Evolutionary conservation across 1,140 invertebrate genomes (phyloP).

Genomic region (Drosophila varians): DNA sequence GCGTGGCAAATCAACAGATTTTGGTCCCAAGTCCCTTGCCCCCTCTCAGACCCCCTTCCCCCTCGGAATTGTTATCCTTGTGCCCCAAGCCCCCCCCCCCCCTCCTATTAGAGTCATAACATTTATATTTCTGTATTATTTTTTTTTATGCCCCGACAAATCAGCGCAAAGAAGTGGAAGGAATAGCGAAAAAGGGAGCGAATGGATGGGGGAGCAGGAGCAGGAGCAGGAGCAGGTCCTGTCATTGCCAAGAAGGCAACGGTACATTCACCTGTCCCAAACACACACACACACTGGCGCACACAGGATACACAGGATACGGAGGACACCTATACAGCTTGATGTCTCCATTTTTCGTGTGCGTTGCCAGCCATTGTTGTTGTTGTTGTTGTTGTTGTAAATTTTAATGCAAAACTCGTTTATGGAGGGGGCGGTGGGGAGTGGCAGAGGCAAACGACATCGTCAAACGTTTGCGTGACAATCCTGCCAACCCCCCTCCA

Average conservation of each 20-base stretch:
- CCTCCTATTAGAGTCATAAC: constrained; percentile 34
- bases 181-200: constrained; percentile 7
- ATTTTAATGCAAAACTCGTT: constrained; percentile 75
- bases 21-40: constrained; percentile 31
- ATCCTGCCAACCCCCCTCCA: background rate
- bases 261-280: constrained; percentile 62
- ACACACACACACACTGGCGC: constrained; percentile 24
- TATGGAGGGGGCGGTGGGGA: constrained; percentile 35
- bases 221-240: constrained; percentile 8
- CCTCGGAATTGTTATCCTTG: too few relatives aligned
- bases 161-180: constrained; percentile 29
- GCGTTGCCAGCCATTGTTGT: constrained; percentile 27
- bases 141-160: constrained; percentile 46
- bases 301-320: too few relatives aligned
- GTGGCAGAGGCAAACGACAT: constrained; percentile 44
- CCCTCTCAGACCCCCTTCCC: too few relatives aligned
- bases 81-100: constrained; percentile 1
- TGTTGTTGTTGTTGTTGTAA: constrained; percentile 53
- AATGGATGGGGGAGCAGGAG: background rate
- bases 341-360: constrained; percentile 58
- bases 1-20: constrained; percentile 41
- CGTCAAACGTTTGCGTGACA: constrained; percentile 69
- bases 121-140: constrained; percentile 25
- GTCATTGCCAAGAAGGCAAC: constrained; percentile 46
- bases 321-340: constrained; percentile 9